These are phyloP conservation scores for Drosophila borborema DNA, from an alignment of 2,888 invertebrate species.

Conservation along the genomic window DNA sequence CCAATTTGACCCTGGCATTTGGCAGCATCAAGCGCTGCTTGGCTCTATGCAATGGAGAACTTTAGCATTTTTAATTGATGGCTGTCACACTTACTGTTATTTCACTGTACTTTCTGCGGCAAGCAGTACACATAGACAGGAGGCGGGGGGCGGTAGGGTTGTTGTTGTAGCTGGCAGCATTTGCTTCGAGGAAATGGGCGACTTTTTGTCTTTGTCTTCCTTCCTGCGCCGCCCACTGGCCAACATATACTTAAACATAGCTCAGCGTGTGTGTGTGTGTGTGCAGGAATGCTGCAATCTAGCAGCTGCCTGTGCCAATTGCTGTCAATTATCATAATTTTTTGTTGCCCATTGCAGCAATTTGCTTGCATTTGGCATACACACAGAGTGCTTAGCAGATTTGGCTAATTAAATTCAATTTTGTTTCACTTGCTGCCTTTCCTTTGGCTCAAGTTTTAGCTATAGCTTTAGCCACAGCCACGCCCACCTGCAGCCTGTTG, in stretches of 20 bases:
- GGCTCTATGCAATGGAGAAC: not conserved
- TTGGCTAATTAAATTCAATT: constrained; percentile 64
- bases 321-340: constrained; percentile 70
- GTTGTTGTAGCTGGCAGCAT: not conserved
- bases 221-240: constrained; percentile 58
- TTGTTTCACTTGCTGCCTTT: constrained; percentile 61
- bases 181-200: constrained; percentile 31
- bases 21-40: constrained; percentile 1
- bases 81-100: not conserved
- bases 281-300: constrained; percentile 47
- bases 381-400: constrained; percentile 14
- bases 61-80: constrained; percentile 4
- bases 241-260: not conserved
- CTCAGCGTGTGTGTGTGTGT: not conserved
- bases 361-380: constrained; percentile 58
- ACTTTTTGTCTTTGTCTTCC: constrained; percentile 3
- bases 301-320: constrained; percentile 39
- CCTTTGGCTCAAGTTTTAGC: constrained; percentile 8
- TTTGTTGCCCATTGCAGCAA: constrained; percentile 41
- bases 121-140: not conserved
- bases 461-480: constrained; percentile 25
- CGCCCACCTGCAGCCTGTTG: constrained; percentile 24
- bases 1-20: constrained; percentile 48
- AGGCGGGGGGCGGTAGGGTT: no score
- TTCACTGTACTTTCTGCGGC: not conserved